These are phyloP conservation scores for Acanthurus leucopareius DNA, from an alignment of 2,797 vertebrate species.

Conservation along the genomic window DNA sequence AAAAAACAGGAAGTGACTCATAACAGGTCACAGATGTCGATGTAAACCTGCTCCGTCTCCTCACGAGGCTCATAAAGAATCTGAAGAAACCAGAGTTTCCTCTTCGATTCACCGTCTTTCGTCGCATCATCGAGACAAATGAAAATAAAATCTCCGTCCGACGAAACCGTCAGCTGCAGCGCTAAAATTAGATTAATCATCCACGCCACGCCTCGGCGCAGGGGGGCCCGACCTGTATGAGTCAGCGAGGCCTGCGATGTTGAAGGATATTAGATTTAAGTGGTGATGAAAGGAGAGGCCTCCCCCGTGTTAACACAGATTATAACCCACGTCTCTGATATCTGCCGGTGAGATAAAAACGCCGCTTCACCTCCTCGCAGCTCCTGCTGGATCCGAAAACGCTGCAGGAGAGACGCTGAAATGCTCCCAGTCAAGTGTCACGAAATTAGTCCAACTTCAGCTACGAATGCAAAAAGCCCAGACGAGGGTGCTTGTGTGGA, in stretches of 20 bases:
- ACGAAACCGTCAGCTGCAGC: conserved; percentile 41
- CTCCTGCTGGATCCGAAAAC: background rate
- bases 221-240: conserved; percentile 47
- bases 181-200: conserved; percentile 77
- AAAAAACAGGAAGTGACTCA: conserved; percentile 43
- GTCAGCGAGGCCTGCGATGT: conserved; percentile 50
- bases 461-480: conserved; percentile 12
- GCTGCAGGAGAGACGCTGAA: conserved; percentile 2
- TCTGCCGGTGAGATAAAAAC: conserved; percentile 25
- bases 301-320: conserved; percentile 62
- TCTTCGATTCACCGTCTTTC: background rate
- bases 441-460: conserved; percentile 44
- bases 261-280: conserved; percentile 71
- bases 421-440: conserved; percentile 21
- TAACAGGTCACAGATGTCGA: background rate
- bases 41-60: background rate
- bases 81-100: background rate
- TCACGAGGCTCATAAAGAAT: background rate
- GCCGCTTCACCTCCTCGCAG: background rate
- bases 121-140: conserved; percentile 16
- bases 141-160: conserved; percentile 54
- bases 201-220: conserved; percentile 44
- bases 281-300: conserved; percentile 60
- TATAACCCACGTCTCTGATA: conserved; percentile 51
- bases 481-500: conserved; percentile 24